Evolutionary conservation across 1,140 invertebrate species (phyloP), one percentile per base, ranked within the genome.

Genomic region (Cephus cinctus): DNA sequence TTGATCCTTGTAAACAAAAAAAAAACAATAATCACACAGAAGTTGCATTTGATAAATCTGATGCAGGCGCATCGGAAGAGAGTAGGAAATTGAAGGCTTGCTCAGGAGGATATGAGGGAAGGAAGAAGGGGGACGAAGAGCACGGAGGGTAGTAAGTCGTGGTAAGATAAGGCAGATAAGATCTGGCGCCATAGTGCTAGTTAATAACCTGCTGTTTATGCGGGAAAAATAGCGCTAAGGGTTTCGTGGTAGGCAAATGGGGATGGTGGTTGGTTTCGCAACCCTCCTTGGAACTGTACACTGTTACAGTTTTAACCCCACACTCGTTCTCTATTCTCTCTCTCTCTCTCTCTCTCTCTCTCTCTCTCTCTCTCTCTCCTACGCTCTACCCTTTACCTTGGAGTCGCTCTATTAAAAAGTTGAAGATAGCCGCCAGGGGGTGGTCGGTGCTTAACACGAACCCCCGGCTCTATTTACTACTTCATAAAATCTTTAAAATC

Each of bases 171-270:
- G 54, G 23, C 34, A 59, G 61, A 67, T 69, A 63, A 23, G 48
- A 65, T 65, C 63, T 64, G 43, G 47, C 30, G 39, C 43, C 35
- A 59, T 55, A 63, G 57, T 51, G 34, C 35, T 42, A 38, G 57
- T 59, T 69, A 62, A 67, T 65, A 63, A 69, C 61, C 52, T 53
- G 56, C 53, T 65, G 61, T 61, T 69, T 67, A 67, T 67, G 63
- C 61, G 61, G 40, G 54, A 67, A 63, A 65, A 65, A 64, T 60
- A 32, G 50, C 40, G 34, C n/a, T n/a, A n/a, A n/a, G n/a, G n/a
- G n/a, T n/a, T n/a, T n/a, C n/a, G n/a, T n/a, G n/a, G n/a, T n/a
- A n/a, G n/a, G n/a, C n/a, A n/a, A n/a, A n/a, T n/a, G n/a, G n/a
- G n/a, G n/a, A n/a, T n/a, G n/a, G n/a, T n/a, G n/a, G n/a, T n/a